phyloP scores from a whole-genome alignment of 1,140 invertebrate species.

The Lerema accius region DNA sequence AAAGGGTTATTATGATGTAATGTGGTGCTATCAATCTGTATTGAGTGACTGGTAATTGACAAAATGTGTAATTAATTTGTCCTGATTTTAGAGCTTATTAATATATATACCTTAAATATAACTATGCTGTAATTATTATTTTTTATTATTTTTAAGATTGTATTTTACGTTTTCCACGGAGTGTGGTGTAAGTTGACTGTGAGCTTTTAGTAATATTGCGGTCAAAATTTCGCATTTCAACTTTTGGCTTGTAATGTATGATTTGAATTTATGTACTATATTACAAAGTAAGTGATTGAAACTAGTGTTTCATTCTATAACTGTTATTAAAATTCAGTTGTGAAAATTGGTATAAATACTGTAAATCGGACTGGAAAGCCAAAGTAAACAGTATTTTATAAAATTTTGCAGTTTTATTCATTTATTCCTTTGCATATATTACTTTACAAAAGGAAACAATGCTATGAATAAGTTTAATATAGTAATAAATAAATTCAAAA shows the following conservation, averaged over 20 bases:
- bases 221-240: slow-evolving; percentile 48
- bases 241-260: slow-evolving; percentile 56
- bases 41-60: slow-evolving; percentile 66
- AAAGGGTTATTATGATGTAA: slow-evolving; percentile 60
- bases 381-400: slow-evolving; percentile 82
- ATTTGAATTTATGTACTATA: slow-evolving; percentile 68
- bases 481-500: too few relatives aligned
- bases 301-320: slow-evolving; percentile 68
- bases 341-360: slow-evolving; percentile 76
- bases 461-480: slow-evolving; percentile 3
- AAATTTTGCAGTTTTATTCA: slow-evolving; percentile 46
- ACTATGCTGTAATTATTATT: slow-evolving; percentile 75
- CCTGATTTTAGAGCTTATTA: slow-evolving; percentile 81
- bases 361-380: slow-evolving; percentile 79
- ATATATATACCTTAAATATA: slow-evolving; percentile 76
- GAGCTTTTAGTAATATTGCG: slow-evolving; percentile 48
- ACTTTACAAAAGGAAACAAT: too few relatives aligned
- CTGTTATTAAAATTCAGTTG: slow-evolving; percentile 75
- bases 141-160: slow-evolving; percentile 74
- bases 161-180: slow-evolving; percentile 57
- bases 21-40: slow-evolving; percentile 76
- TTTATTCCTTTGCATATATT: too few relatives aligned
- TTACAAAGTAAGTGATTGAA: slow-evolving; percentile 57
- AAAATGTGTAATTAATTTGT: slow-evolving; percentile 74
- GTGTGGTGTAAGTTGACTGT: slow-evolving; percentile 52